These are phyloP conservation scores for Melospiza georgiana DNA, from an alignment of 2,113 vertebrate genomes.

Conservation along the genomic window DNA sequence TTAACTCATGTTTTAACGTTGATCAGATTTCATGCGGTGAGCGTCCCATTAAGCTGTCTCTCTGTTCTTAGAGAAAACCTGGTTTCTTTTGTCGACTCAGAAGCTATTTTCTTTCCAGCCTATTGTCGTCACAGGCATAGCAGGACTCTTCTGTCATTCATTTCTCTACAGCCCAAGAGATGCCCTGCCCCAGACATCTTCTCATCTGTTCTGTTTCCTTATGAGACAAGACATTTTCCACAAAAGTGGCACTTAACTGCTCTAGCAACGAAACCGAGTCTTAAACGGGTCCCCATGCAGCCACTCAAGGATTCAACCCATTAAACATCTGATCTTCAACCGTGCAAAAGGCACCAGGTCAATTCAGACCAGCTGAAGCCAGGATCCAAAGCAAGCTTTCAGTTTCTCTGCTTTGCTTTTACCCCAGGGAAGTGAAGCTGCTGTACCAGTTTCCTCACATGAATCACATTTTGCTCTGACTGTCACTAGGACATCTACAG, in stretches of 20 bases:
- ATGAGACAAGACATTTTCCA: background rate
- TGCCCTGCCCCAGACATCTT: slow-evolving; percentile 17
- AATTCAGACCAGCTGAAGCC: background rate
- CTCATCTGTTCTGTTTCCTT: slow-evolving; percentile 19
- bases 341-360: background rate
- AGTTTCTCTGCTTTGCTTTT: background rate
- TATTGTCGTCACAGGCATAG: slow-evolving; percentile 20
- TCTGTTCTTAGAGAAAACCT: slow-evolving; percentile 50
- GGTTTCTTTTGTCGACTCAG: slow-evolving; percentile 31
- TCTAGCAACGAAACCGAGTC: background rate
- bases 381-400: background rate
- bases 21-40: slow-evolving; percentile 60
- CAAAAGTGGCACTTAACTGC: background rate
- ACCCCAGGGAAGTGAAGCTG: background rate
- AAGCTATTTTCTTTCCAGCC: slow-evolving; percentile 10
- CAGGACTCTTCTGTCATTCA: background rate
- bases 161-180: background rate
- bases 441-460: background rate
- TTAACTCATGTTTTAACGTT: slow-evolving; percentile 49
- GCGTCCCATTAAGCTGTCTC: slow-evolving; percentile 44
- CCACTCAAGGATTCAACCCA: background rate
- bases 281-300: background rate
- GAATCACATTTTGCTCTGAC: background rate
- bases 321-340: slow-evolving; percentile 4
- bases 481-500: background rate